These are phyloP conservation scores for Oreonectes daqikongensis DNA, from an alignment of 2,797 vertebrate species.

Conservation along the genomic window DNA sequence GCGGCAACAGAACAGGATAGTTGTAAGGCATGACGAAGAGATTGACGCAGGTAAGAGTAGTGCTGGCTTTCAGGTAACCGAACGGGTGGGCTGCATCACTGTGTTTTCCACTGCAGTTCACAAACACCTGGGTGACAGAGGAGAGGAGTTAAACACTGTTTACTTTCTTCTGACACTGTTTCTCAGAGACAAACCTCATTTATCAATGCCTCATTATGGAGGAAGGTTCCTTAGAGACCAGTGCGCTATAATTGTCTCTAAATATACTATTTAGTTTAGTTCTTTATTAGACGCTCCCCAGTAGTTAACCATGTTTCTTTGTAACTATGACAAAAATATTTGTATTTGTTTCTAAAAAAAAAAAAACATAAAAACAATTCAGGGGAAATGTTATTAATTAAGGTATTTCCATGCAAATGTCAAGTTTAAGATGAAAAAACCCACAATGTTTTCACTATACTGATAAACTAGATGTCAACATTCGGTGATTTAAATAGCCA, in stretches of 20 bases:
- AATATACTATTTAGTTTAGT: conserved; percentile 8
- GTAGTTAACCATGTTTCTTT: not conserved
- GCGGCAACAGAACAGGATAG: conserved; percentile 93
- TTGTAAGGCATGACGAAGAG: conserved; percentile 99
- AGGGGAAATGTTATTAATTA: not conserved
- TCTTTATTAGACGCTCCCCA: not conserved
- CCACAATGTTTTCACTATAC: too few relatives aligned
- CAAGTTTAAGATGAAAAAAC: too few relatives aligned
- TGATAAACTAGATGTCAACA: too few relatives aligned
- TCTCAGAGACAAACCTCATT: conserved; percentile 44
- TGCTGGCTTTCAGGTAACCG: conserved; percentile 98
- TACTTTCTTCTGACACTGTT: conserved; percentile 25
- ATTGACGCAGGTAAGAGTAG: conserved; percentile 95
- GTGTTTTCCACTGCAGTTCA: conserved; percentile 92
- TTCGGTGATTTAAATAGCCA: too few relatives aligned
- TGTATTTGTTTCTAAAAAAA: not conserved
- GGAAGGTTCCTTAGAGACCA: conserved; percentile 33
- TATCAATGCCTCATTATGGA: conserved; percentile 36
- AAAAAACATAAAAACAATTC: not conserved
- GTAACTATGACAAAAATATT: not conserved
- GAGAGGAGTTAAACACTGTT: conserved; percentile 36
- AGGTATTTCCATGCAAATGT: too few relatives aligned
- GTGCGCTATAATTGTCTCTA: conserved; percentile 38
- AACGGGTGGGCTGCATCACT: conserved; percentile 92
- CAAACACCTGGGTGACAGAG: conserved; percentile 84